Conservation (phyloP, 1,140 invertebrate species). For the Eubasilissa regina region DNA sequence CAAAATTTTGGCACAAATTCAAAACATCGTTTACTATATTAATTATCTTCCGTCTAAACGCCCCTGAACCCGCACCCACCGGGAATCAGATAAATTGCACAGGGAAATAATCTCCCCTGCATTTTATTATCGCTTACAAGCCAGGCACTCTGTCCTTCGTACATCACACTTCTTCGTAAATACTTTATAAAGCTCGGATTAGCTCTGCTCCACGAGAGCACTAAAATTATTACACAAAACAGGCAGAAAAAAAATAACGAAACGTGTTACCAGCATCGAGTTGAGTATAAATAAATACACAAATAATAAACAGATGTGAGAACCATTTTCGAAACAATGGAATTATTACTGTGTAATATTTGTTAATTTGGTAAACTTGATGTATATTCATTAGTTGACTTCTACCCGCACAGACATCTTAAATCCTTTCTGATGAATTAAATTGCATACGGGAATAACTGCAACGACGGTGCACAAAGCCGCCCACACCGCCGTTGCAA, state of each 20-base stretch:
- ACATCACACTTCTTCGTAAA: not conserved
- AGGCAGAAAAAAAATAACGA: not conserved
- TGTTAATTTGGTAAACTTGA: not conserved
- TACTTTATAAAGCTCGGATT: slow-evolving; percentile 17
- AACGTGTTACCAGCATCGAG: not conserved
- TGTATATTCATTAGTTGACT: not conserved
- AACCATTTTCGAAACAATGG: not conserved
- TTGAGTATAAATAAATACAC: not conserved
- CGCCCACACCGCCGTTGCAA: slow-evolving; percentile 16
- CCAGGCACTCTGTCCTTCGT: not conserved
- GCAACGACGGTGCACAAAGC: not conserved
- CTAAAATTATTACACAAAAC: not conserved
- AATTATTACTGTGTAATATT: not conserved
- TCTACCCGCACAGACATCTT: not conserved
- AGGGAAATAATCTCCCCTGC: slow-evolving; percentile 4
- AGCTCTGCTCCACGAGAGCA: slow-evolving; percentile 2
- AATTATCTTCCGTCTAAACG: slow-evolving; percentile 22
- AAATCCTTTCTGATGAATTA: slow-evolving; percentile 7
- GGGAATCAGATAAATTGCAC: slow-evolving; percentile 2
- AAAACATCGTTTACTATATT: slow-evolving; percentile 24
- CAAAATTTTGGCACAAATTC: not conserved
- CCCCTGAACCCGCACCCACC: not conserved
- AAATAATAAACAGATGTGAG: too few relatives aligned
- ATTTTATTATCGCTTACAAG: slow-evolving; percentile 24
- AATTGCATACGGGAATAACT: slow-evolving; percentile 21